Evolutionary conservation across 2,113 vertebrate species (phyloP).

Genomic region (Delphinapterus leucas): DNA sequence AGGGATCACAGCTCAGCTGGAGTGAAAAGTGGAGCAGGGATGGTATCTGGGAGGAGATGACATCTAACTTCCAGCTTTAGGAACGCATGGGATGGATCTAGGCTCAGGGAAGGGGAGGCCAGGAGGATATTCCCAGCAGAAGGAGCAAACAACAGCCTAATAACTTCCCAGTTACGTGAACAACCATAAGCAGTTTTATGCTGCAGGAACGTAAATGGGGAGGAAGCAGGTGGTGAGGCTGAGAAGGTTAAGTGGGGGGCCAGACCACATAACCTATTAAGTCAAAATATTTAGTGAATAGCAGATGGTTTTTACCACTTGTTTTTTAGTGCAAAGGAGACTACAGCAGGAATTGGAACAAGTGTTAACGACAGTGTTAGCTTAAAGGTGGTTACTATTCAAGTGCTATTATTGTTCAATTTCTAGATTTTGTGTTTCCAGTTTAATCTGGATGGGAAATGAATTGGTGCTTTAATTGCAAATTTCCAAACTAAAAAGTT

Average conservation of each 20-base stretch:
- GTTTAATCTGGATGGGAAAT: neutral
- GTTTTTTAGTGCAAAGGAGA: neutral
- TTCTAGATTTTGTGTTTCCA: neutral
- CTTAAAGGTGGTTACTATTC: neutral
- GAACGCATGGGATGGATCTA: neutral
- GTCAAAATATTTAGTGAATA: neutral
- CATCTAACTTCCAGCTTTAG: neutral
- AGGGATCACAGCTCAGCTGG: neutral
- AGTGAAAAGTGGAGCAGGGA: neutral
- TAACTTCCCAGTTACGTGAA: neutral
- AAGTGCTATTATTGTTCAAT: neutral
- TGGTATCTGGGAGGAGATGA: neutral
- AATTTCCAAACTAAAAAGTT: neutral
- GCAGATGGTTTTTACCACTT: neutral
- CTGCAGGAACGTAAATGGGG: rapidly evolving
- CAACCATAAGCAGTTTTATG: neutral
- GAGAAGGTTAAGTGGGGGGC: neutral
- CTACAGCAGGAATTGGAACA: neutral
- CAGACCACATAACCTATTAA: neutral
- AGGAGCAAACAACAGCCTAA: neutral
- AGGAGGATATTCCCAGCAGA: neutral
- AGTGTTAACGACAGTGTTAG: neutral
- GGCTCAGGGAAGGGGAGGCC: neutral
- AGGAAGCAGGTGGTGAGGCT: neutral
- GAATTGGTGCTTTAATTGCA: neutral